Base-by-base conservation (phyloP, 2,888 invertebrate species). In the Dryadula phaetusa region DNA sequence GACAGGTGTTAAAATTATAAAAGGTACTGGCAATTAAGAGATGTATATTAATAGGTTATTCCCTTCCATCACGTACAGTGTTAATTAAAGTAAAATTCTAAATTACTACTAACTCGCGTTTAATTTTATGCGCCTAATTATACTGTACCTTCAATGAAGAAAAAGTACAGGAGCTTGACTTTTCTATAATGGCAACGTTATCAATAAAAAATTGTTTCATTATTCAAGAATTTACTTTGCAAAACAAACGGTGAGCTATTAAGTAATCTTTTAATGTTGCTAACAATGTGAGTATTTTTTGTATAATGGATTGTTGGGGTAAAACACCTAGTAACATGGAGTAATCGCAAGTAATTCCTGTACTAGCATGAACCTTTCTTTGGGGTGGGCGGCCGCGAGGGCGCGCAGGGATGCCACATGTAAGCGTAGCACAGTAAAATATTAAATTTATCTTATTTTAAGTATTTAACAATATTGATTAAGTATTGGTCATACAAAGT, bases 321-420 rank as follows among this genome's bases (percentile, higher is more conserved):
- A 74, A 75, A 80, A 78, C 79, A 77, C 75, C 76, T 77, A 71
- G 75, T 72, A 74, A 75, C 76, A 76, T 75, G 76, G 73, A 73
- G 74, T 76, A 77, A 79, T 79, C 79, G 77, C 76, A 75, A 77
- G 77, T 79, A 78, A 72, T 72, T 72, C 71, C 71, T 67, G 71
- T 69, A 69, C 67, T 54, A 56, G 70, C 69, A 64, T 60, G 68
- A 72, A 64, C 67, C 64, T 65, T 70, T 47, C 65, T 49, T 62
- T 65, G 62, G 61, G 67, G 65, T 64, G 60, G 71, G 68, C 60
- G 54, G 68, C 49, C 56, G 54, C 61, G 61, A 49, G 62, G 65
- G 68, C 49, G 61, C 40, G 22, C 66, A 72, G 71, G 72, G 72
- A 52, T 72, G 71, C 47, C 60, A 46, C 62, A 12, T 20, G 8